Evolutionary conservation across 2,888 invertebrate species (phyloP).

Genomic region (Scelioninae gen. 1): DNA sequence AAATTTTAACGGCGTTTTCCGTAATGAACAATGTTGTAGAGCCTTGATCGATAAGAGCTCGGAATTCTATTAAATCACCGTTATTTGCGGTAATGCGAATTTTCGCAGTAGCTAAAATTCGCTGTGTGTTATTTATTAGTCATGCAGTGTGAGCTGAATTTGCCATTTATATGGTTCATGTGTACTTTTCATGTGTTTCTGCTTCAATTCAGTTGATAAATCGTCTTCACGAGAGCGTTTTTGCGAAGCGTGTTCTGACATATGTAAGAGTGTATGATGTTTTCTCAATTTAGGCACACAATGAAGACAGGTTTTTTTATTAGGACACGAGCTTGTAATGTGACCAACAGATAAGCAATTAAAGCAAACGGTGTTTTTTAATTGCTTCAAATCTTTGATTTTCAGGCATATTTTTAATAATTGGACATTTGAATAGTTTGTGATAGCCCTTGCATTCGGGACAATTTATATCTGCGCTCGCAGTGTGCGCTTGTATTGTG

Average conservation of each 20-base stretch:
- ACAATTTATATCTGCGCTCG: no score
- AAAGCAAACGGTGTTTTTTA: neutral
- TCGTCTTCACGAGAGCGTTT: neutral
- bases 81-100: neutral
- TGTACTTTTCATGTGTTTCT: no score
- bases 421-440: neutral
- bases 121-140: neutral
- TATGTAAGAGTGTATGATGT: neutral
- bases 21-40: slow-evolving; percentile 15
- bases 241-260: neutral
- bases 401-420: neutral
- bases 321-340: neutral
- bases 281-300: neutral
- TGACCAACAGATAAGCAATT: neutral
- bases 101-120: slow-evolving; percentile 26
- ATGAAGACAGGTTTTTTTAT: neutral
- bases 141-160: neutral
- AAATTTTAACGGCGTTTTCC: neutral
- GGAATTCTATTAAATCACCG: neutral
- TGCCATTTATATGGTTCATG: no score
- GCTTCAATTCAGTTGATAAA: neutral
- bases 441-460: no score
- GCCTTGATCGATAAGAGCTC: slow-evolving; percentile 6
- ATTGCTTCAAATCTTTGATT: neutral
- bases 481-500: no score